Evolutionary conservation across 2,113 vertebrate genomes (phyloP), one percentile per base, ranked within the genome.

Genomic region (Corythornis vintsioides): DNA sequence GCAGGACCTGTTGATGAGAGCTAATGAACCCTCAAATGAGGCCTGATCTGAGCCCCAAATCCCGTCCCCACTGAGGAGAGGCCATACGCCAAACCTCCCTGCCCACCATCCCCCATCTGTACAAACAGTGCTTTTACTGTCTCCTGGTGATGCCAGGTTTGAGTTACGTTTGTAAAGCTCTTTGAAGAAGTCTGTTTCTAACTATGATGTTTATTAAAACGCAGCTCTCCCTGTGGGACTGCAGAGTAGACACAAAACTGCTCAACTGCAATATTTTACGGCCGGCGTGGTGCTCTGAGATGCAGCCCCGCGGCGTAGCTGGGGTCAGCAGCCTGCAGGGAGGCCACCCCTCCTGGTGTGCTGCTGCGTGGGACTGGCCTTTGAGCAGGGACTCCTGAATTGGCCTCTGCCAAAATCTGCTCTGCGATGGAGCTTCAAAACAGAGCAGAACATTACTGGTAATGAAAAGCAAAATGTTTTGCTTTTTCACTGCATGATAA

Each of bases 121-220:
- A 29, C 92, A 96, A 97, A 96, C 94, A 97, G 47, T 1, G 5
- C 87, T 55, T 13, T 26, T 24, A 1, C 42, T 7, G 38, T 15
- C 78, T 55, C 94, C 90, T 13, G 76, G 91, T 33, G 93, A n/a
- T 82, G 90, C 74, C 47, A 19, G 66, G 75, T 43, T 63, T 18
- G 88, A 81, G 65, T 73, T 88, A 9, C 79, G 95, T 91, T 96
- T 95, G 90, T 9, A 29, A 45, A 95, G 72, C 71, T 43, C 89
- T 96, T 96, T 93, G 93, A 96, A 94, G 87, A 31, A 40, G 53
- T 24, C 82, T 43, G 66, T 91, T 94, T 71, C 55, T 88, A 70
- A 7, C 95, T 70, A 28, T 72, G 1, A 1, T 91, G 94, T 95
- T 96, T 96, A 75, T 95, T 90, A 80, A 81, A 93, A 77, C 9